phyloP scores from a whole-genome alignment of 2,113 vertebrate genomes.

The Nyctibius bracteatus region DNA sequence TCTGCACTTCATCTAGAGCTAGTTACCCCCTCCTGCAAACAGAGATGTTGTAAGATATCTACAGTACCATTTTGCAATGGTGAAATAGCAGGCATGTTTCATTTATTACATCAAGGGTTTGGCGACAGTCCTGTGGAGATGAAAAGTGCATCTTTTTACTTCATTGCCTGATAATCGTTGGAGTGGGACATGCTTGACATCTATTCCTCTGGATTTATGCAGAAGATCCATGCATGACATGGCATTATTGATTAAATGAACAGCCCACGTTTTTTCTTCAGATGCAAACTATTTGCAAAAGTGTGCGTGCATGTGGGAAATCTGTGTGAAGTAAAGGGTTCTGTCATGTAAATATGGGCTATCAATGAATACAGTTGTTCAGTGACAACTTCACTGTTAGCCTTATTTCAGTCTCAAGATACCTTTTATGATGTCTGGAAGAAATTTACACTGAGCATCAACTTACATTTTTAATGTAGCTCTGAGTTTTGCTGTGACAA shows the following conservation, averaged over 20 bases:
- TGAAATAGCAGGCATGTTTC: constrained; percentile 64
- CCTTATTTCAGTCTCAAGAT: neutral
- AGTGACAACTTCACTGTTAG: neutral
- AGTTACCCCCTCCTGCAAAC: constrained; percentile 59
- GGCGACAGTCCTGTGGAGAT: constrained; percentile 60
- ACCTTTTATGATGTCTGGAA: neutral
- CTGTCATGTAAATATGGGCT: neutral
- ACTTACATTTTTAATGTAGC: constrained; percentile 10
- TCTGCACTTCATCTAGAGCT: constrained; percentile 67
- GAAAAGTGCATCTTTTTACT: constrained; percentile 65
- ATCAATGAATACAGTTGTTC: neutral
- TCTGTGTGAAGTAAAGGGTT: neutral
- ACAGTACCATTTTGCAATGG: constrained; percentile 47
- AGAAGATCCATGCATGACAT: constrained; percentile 18
- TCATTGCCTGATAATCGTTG: constrained; percentile 39
- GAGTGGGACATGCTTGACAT: constrained; percentile 29
- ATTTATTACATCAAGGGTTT: constrained; percentile 55
- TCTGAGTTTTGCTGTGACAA: neutral
- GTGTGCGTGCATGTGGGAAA: neutral
- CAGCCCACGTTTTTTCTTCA: neutral
- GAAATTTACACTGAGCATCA: neutral
- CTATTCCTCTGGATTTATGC: constrained; percentile 50
- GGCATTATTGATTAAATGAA: constrained; percentile 49
- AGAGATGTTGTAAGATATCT: constrained; percentile 63
- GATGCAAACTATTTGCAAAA: neutral